A percentile compares a stretch with the other conserved stretches of the same genome.
phyloP scores from a whole-genome alignment of 2,888 invertebrate genomes.

The Oasisia sp. region DNA sequence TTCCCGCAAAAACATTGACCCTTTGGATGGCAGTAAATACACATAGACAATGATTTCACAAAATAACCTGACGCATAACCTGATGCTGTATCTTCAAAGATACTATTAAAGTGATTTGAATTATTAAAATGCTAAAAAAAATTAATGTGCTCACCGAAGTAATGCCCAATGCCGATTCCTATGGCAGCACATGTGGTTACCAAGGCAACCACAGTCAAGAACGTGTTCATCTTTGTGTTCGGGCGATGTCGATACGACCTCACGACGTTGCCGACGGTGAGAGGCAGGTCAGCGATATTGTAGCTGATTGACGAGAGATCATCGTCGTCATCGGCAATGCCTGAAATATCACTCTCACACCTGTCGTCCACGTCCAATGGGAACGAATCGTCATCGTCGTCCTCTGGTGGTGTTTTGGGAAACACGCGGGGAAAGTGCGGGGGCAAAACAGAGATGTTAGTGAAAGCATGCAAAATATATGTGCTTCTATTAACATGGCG shows the following conservation, averaged over 20 bases:
- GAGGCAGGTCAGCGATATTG: slow-evolving; percentile 34
- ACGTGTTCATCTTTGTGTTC: slow-evolving; percentile 35
- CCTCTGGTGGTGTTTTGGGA: slow-evolving; percentile 20
- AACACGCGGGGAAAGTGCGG: neutral
- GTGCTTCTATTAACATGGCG: neutral
- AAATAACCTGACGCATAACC: too few species aligned
- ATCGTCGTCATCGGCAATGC: slow-evolving; percentile 37
- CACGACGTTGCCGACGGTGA: slow-evolving; percentile 35
- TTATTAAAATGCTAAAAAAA: neutral
- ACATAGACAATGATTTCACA: too few species aligned
- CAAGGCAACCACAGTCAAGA: slow-evolving; percentile 34
- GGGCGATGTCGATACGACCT: slow-evolving; percentile 40
- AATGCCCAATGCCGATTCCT: slow-evolving; percentile 41
- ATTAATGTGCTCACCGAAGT: slow-evolving; percentile 33
- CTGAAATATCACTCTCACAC: slow-evolving; percentile 45
- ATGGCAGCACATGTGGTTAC: slow-evolving; percentile 35
- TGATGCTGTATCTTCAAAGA: too few species aligned
- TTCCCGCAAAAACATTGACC: too few species aligned
- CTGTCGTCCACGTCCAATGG: slow-evolving; percentile 41
- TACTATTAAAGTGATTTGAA: too few species aligned
- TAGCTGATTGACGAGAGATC: slow-evolving; percentile 32
- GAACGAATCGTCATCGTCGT: slow-evolving; percentile 36
- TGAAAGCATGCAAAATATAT: neutral
- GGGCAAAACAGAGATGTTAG: neutral
- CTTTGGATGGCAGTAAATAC: too few species aligned